Conservation (phyloP, 2,797 vertebrate genomes). For the Dromococcyx pavoninus region DNA sequence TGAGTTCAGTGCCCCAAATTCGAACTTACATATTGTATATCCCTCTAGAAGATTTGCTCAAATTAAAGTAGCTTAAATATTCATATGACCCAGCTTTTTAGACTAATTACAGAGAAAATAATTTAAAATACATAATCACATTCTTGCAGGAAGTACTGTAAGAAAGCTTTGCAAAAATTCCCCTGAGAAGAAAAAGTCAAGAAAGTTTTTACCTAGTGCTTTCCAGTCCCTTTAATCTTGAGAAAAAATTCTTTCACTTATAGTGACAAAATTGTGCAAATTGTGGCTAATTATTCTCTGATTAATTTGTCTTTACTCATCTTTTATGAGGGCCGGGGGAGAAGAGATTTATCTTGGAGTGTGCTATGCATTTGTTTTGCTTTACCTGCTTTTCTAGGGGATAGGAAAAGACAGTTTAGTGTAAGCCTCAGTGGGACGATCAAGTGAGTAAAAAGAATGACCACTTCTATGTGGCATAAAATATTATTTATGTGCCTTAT, state of each 20-base stretch:
- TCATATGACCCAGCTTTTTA: slow-evolving; percentile 56
- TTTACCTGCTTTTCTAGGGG: background rate
- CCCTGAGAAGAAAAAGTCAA: slow-evolving; percentile 30
- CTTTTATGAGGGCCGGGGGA: background rate
- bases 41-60: slow-evolving; percentile 30
- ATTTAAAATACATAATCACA: slow-evolving; percentile 56
- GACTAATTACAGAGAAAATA: slow-evolving; percentile 46
- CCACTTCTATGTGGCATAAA: background rate
- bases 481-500: background rate
- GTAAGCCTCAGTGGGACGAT: background rate
- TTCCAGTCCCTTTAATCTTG: slow-evolving; percentile 27
- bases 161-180: slow-evolving; percentile 42
- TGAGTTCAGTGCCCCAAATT: slow-evolving; percentile 22
- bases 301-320: background rate
- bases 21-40: background rate
- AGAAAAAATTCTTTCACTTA: background rate
- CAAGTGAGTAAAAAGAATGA: background rate
- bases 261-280: slow-evolving; percentile 45
- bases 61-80: slow-evolving; percentile 59
- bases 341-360: background rate
- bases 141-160: slow-evolving; percentile 1
- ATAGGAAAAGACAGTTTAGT: background rate
- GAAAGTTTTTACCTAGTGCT: background rate
- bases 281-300: background rate
- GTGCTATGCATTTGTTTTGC: background rate